Conservation (phyloP, 2,888 invertebrate genomes). For the Catocala fraxini region DNA sequence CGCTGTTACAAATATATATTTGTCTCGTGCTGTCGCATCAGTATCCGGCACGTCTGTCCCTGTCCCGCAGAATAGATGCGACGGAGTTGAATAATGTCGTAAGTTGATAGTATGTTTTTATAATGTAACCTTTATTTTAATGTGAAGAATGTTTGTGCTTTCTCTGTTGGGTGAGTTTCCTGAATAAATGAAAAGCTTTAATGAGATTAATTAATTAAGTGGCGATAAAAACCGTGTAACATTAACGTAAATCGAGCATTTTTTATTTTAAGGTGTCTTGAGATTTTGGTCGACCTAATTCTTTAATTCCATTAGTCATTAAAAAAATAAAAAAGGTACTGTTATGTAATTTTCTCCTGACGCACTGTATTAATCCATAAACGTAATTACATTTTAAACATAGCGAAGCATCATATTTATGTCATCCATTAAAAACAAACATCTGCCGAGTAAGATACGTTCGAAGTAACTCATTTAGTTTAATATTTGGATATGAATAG, state of each 20-base stretch:
- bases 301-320: too few species aligned
- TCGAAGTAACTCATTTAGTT: slow-evolving; percentile 61
- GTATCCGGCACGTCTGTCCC: slow-evolving; percentile 38
- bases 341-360: too few species aligned
- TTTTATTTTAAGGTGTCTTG: too few species aligned
- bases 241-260: too few species aligned
- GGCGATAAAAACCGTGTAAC: too few species aligned
- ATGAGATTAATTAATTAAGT: too few species aligned
- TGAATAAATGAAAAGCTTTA: too few species aligned
- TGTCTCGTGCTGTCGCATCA: slow-evolving; percentile 56
- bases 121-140: slow-evolving; percentile 19
- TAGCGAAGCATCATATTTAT: background rate
- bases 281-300: too few species aligned
- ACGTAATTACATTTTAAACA: too few species aligned
- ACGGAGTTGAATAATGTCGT: slow-evolving; percentile 52
- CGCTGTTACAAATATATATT: slow-evolving; percentile 51
- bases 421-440: background rate
- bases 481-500: slow-evolving; percentile 60
- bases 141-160: background rate
- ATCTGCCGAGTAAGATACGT: slow-evolving; percentile 16
- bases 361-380: too few species aligned
- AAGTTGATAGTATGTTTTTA: slow-evolving; percentile 40
- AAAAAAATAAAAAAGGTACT: too few species aligned
- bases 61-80: slow-evolving; percentile 49
- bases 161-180: background rate